Base-by-base conservation (phyloP, 2,888 invertebrate species). In the Scelioninae gen. 2 region DNA sequence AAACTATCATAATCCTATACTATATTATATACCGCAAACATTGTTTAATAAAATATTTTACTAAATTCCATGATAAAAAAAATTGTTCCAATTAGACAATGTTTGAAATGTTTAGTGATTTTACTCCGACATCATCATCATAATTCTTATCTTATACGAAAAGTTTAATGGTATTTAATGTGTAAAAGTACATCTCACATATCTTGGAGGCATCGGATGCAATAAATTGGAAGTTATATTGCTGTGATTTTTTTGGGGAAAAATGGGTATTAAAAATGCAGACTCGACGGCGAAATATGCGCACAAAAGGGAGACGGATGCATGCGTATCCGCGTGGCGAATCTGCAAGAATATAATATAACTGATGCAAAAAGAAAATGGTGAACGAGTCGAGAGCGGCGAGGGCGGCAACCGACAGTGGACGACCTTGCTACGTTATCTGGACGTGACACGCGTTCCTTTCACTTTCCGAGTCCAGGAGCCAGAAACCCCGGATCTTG, bases 371-470 rank as follows among this genome's bases (percentile, higher is more conserved):
- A 75, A 67, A 67, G 64, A 64, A 72, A 53, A 69, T 74, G 80
- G 77, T 77, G 70, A 78, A 45, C 52, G 76, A 76, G 76, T 77
- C 13, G 50, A 63, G 81, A 83, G 79, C 77, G 78, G 79, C 77
- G 83, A 83, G 82, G 85, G 84, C 83, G 83, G 83, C 80, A 82
- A 82, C 83, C 82, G 81, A 80, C 82, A 84, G 82, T 83, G 82
- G 85, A 85, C 85, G 86, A 85, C 86, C 86, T 86, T 86, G 86
- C 85, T 83, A 84, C 81, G 83, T 85, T 85, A 85, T 86, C 85
- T 82, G 80, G 78, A 79, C 78, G 77, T 79, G 81, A 77, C 77
- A 80, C 80, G 82, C 81, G 83, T 81, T 81, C 84, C 85, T 86
- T 86, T 86, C 86, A 85, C 86, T 86, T 85, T 85, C 84, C 79